Evolutionary conservation across 2,113 vertebrate species (phyloP), one percentile per base, ranked within the genome.

Genomic region (Bucco capensis): DNA sequence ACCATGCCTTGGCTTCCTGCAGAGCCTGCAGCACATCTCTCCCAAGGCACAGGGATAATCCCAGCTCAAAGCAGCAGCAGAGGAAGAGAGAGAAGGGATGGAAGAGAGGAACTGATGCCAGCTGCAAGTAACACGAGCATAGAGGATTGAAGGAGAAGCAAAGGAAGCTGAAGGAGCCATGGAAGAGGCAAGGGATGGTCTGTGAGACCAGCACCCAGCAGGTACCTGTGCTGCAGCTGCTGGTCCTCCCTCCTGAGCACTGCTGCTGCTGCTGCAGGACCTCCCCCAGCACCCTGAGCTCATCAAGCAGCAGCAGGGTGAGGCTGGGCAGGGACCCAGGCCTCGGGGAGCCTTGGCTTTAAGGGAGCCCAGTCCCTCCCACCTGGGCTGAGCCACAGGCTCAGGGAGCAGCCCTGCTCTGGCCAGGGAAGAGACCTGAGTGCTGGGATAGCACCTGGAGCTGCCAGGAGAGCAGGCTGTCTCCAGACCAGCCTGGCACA

Each of bases 351-450:
- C 75, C 58, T 10, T 4, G 46, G 67, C 64, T 96, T 95, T 96
- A 95, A 94, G 4, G 75, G 56, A 94, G 60, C 75, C 16, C 89
- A 15, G 91, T 95, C 92, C 94, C 94, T 92, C 95, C 95, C 93
- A 96, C 92, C 89, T 89, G 93, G 95, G 95, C 93, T 46, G 93
- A 94, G 93, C 88, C 23, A 38, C 61, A 3, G 28, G 54, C 22
- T 3, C 79, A 38, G 77, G 76, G 91, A 6, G 21, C 62, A 81
- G 72, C 76, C 65, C 28, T 2, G 44, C 71, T 67, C 37, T 1
- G 81, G n/a, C 65, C 86, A 95, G 96, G 94, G 33, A 73, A 53
- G n/a, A 85, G 78, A 56, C 10, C 65, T 77, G 46, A 71, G 1
- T 9, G 2, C 6, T 0, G 4, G 37, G 37, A 14, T 19, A 6